phyloP scores from a whole-genome alignment of 2,888 invertebrate species.

The Euplexia lucipara region DNA sequence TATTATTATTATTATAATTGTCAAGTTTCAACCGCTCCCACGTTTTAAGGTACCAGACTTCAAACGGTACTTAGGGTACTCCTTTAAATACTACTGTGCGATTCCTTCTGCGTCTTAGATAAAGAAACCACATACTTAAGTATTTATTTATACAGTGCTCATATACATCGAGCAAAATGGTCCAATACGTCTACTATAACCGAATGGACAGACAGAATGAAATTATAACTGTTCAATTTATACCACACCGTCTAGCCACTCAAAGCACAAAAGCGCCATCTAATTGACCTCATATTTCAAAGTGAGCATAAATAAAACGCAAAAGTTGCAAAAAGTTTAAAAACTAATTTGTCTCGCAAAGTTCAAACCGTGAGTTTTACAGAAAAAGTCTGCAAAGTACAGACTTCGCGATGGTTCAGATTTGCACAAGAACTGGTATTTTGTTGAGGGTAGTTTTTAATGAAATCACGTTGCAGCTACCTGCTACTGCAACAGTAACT shows the following conservation, averaged over 20 bases:
- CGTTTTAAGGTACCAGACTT: no score
- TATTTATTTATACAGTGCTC: no score
- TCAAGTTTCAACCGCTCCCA: no score
- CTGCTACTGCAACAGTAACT: slow-evolving; percentile 24
- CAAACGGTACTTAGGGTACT: no score
- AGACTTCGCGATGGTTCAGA: slow-evolving; percentile 9
- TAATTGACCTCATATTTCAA: slow-evolving; percentile 19
- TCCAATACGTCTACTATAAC: no score
- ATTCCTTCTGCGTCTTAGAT: no score
- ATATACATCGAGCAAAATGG: no score
- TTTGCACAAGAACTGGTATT: slow-evolving; percentile 30
- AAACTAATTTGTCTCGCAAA: slow-evolving; percentile 31
- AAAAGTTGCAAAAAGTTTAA: slow-evolving; percentile 7
- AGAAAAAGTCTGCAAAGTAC: slow-evolving; percentile 14
- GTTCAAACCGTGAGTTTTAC: slow-evolving; percentile 6
- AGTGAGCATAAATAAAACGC: slow-evolving; percentile 5
- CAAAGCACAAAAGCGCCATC: neutral
- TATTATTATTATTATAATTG: no score
- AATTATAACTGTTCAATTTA: no score
- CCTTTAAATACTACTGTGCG: no score
- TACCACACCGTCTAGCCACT: neutral
- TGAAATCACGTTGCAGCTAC: slow-evolving; percentile 32
- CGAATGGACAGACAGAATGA: no score
- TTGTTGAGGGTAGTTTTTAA: slow-evolving; percentile 38
- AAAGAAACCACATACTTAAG: no score